A percentile compares a stretch with the other conserved stretches of the same genome.
These are phyloP conservation scores for Oscheius myriophilus DNA, from an alignment of 2,888 invertebrate species.

Conservation along the genomic window DNA sequence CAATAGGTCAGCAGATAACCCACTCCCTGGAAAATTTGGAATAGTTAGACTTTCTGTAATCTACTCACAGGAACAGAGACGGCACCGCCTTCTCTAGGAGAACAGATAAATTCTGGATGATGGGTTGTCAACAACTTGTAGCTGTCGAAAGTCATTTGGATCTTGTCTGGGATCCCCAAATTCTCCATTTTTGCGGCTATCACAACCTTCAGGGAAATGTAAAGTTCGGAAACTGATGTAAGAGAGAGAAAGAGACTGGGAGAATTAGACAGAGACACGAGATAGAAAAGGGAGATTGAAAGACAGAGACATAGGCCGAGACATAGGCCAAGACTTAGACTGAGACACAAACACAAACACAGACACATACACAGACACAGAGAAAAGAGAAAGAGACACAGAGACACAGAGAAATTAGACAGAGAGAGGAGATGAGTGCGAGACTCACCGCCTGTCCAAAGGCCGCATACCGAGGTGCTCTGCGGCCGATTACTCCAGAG, in stretches of 20 bases:
- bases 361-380: no score
- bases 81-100: no score
- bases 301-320: no score
- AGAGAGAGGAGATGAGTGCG: no score
- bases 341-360: no score
- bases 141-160: constrained; percentile 61
- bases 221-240: neutral
- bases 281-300: neutral
- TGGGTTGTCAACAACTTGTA: no score
- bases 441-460: constrained; percentile 67
- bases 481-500: constrained; percentile 67
- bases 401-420: no score
- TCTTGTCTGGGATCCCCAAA: constrained; percentile 61
- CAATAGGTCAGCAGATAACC: constrained; percentile 64
- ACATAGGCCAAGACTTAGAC: no score
- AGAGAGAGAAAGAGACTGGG: neutral
- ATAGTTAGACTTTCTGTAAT: no score
- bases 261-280: no score
- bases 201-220: constrained; percentile 48
- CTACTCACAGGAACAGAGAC: no score
- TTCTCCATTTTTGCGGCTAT: constrained; percentile 69
- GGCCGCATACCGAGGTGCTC: constrained; percentile 67
- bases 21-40: constrained; percentile 47
- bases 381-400: neutral
- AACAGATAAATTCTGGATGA: no score